A percentile compares a stretch with the other conserved stretches of the same genome.
Conservation (phyloP, 2,113 vertebrate species). For the Martes martes region DNA sequence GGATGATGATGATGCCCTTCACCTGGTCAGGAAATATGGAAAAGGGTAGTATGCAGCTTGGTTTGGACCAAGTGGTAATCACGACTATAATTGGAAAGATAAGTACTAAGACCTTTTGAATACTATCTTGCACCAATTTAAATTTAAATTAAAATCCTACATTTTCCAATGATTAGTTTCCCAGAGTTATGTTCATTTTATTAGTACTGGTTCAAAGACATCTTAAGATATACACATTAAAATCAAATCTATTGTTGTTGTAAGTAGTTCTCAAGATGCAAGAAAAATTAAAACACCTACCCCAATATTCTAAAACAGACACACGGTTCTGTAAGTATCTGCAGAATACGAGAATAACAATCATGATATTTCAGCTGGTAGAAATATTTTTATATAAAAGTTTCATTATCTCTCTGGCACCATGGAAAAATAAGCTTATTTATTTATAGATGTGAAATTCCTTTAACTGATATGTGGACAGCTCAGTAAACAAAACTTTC, state of each 20-base stretch:
- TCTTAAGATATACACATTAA: not conserved
- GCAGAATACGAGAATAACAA: constrained; percentile 57
- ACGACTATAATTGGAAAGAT: not conserved
- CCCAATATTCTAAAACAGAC: constrained; percentile 49
- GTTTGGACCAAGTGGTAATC: not conserved
- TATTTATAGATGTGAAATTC: constrained; percentile 75
- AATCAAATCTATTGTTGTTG: not conserved
- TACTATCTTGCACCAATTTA: not conserved
- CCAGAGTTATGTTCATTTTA: not conserved
- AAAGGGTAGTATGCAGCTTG: not conserved
- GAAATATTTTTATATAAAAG: constrained; percentile 74
- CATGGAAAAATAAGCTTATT: constrained; percentile 64
- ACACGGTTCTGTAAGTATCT: constrained; percentile 45
- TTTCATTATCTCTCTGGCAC: constrained; percentile 78
- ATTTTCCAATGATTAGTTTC: not conserved
- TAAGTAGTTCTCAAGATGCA: not conserved
- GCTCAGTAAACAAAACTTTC: constrained; percentile 76
- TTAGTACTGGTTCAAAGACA: not conserved
- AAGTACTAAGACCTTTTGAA: not conserved
- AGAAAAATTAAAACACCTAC: constrained; percentile 21
- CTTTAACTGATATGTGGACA: constrained; percentile 72
- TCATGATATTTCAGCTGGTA: constrained; percentile 76
- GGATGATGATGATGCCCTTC: not conserved
- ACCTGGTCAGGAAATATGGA: not conserved
- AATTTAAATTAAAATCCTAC: not conserved